These are phyloP conservation scores for Rhyacichthys aspro DNA, from an alignment of 2,797 vertebrate genomes.

Conservation along the genomic window DNA sequence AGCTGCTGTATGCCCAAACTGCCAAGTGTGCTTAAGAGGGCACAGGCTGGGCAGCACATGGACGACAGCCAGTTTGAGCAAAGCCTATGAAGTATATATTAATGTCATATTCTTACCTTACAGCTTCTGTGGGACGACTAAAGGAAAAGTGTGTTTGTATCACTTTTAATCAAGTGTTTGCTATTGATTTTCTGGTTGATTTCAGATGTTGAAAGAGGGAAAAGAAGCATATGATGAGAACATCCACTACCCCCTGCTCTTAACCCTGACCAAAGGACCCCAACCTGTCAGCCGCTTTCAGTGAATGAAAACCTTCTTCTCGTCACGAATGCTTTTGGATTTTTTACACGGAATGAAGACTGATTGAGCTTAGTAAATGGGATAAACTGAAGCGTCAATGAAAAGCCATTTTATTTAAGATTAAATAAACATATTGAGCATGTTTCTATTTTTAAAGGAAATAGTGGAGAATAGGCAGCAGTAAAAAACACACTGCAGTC, in stretches of 20 bases:
- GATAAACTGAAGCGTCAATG: not conserved
- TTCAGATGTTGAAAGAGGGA: constrained; percentile 89
- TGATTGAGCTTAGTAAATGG: constrained; percentile 10
- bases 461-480: too few species aligned
- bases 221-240: constrained; percentile 91
- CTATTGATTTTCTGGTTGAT: constrained; percentile 30
- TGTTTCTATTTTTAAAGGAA: too few species aligned
- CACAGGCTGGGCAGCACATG: constrained; percentile 36
- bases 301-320: constrained; percentile 53
- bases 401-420: not conserved
- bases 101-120: too few species aligned
- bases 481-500: too few species aligned
- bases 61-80: constrained; percentile 16
- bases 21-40: constrained; percentile 55
- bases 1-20: constrained; percentile 50
- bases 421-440: too few species aligned
- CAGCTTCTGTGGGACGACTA: too few species aligned
- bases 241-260: constrained; percentile 93
- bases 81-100: not conserved
- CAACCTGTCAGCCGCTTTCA: constrained; percentile 51
- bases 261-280: constrained; percentile 85
- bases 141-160: not conserved
- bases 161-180: constrained; percentile 1
- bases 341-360: constrained; percentile 9
- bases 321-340: constrained; percentile 9